Evolutionary conservation across 2,113 vertebrate genomes (phyloP), one percentile per base, ranked within the genome.

Genomic region (Catharus fuscescens): DNA sequence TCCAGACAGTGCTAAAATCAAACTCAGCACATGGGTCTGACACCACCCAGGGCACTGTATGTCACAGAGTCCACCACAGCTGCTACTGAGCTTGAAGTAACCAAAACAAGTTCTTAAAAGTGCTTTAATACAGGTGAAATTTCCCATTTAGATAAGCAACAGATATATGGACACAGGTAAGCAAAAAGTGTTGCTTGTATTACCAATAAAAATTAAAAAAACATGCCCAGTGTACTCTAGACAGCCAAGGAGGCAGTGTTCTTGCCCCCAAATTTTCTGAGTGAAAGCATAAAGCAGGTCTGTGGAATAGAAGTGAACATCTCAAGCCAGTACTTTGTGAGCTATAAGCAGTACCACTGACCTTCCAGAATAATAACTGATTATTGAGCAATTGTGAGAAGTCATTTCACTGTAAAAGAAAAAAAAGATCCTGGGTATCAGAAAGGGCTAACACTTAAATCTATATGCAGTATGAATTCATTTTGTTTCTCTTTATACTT

Each of bases 401-500:
- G 31, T 60, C 70, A 92, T 92, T 81, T 85, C n/a, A 10, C 64
- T 36, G 42, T 36, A 64, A 61, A 87, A 87, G 66, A 85, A 88
- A 83, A 60, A 60, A 95, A 67, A 60, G n/a, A 84, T 72, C 62
- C 82, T 66, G 65, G 28, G 23, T 80, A 73, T 66, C 60, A 92
- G 36, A 83, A 70, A 86, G 54, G 66, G 29, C 88, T 92, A 93
- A 77, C 79, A 48, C 56, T 76, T 89, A 83, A 77, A 90, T 79
- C 93, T 83, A 72, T 73, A 77, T 26, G 48, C 94, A 95, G 18
- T 78, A 93, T 52, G 77, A 95, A 95, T 92, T 95, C 48, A 94
- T 87, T 95, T 95, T 90, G 77, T 90, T 92, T 95, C 81, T 96
- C 80, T 93, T 95, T 96, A 90, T 84, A 61, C 87, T 96, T 72